Percentiles rank a stretch among this genome's conserved stretches.
phyloP scores from a whole-genome alignment of 2,113 vertebrate genomes.

The Poeciliopsis retropinna region DNA sequence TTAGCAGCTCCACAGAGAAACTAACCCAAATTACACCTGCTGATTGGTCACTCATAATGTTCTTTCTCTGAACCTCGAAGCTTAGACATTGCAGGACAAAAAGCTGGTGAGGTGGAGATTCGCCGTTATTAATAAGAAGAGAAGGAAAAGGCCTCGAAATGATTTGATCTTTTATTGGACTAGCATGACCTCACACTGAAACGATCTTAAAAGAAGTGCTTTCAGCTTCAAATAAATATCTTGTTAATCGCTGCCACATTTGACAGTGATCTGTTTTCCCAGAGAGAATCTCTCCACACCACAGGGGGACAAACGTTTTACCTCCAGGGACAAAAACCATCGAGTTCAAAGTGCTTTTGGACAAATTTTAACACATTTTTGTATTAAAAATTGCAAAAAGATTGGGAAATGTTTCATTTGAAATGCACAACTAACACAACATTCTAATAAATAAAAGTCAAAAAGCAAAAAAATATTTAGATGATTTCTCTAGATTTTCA shows the following conservation, averaged over 20 bases:
- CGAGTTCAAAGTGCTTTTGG: too few relatives aligned
- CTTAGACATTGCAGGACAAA: slow-evolving; percentile 63
- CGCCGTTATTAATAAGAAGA: slow-evolving; percentile 12
- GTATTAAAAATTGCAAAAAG: too few relatives aligned
- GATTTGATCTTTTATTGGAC: not conserved
- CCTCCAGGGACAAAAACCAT: too few relatives aligned
- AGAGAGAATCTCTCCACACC: too few relatives aligned
- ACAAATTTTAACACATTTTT: too few relatives aligned
- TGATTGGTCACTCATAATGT: slow-evolving; percentile 70
- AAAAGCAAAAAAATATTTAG: too few relatives aligned
- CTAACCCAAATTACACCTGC: slow-evolving; percentile 61
- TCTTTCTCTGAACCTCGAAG: slow-evolving; percentile 25
- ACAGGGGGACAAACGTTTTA: too few relatives aligned
- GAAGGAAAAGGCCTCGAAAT: not conserved
- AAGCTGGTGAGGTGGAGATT: slow-evolving; percentile 27
- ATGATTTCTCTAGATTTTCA: too few relatives aligned
- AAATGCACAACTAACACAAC: too few relatives aligned
- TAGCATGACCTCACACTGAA: not conserved
- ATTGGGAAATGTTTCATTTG: too few relatives aligned
- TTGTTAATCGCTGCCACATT: not conserved
- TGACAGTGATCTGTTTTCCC: too few relatives aligned
- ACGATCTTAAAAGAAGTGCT: not conserved
- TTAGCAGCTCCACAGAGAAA: slow-evolving; percentile 56
- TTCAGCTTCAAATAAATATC: not conserved
- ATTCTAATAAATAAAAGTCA: too few relatives aligned